Evolutionary conservation across 2,888 invertebrate species (phyloP).

Genomic region (Hipparchia semele): DNA sequence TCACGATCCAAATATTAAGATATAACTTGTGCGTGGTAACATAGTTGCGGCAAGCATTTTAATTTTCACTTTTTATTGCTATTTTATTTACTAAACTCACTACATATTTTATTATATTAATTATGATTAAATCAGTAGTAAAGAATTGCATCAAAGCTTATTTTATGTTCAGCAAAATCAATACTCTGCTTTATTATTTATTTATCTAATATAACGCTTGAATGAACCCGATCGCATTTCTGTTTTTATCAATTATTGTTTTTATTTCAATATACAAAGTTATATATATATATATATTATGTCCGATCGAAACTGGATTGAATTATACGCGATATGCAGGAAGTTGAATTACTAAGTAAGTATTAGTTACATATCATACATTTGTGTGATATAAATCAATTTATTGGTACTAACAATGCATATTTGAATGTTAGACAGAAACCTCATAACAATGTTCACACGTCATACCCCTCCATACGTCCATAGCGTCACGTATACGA

Average conservation of each 20-base stretch:
- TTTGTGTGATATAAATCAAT: conserved; percentile 14
- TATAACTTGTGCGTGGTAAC: too few relatives aligned
- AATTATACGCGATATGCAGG: conserved; percentile 15
- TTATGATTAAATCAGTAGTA: too few relatives aligned
- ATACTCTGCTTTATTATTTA: neutral
- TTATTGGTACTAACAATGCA: conserved; percentile 7
- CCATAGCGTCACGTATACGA: conserved; percentile 41
- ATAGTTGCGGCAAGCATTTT: too few relatives aligned
- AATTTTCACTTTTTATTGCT: too few relatives aligned
- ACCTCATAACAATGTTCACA: conserved; percentile 32
- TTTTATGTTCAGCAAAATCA: neutral
- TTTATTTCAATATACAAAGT: neutral
- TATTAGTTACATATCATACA: conserved; percentile 4
- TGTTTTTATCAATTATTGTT: neutral
- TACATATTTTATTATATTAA: too few relatives aligned
- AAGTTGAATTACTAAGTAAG: neutral
- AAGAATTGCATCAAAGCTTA: neutral
- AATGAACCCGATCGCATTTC: neutral
- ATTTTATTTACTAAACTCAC: too few relatives aligned
- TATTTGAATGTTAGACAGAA: conserved; percentile 29
- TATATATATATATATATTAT: too few relatives aligned
- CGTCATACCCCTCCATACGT: conserved; percentile 32
- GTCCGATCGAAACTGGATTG: neutral
- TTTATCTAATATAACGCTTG: conserved; percentile 1
- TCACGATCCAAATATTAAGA: too few relatives aligned